Conservation (phyloP, 2,888 invertebrate genomes). For the Eledone cirrhosa region DNA sequence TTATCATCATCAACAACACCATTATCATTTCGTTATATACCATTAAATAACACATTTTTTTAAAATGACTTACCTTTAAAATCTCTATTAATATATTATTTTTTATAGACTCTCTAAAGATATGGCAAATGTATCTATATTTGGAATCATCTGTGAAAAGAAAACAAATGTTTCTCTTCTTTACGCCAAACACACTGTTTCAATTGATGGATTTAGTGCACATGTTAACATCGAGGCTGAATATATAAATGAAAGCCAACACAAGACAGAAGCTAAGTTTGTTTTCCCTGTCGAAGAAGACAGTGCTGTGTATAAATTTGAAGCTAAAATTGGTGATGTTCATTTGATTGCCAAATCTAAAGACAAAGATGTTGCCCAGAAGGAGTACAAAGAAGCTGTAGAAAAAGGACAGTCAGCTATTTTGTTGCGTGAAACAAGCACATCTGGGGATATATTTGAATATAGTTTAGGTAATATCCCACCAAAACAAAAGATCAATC, state of each 20-base stretch:
- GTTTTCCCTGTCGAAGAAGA: slow-evolving; percentile 47
- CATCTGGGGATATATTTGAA: slow-evolving; percentile 38
- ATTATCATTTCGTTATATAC: too few species aligned
- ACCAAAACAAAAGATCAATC: slow-evolving; percentile 31
- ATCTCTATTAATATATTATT: too few species aligned
- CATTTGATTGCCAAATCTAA: slow-evolving; percentile 44
- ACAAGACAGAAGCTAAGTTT: slow-evolving; percentile 42
- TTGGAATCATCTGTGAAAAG: slow-evolving; percentile 1
- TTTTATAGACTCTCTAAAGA: too few species aligned
- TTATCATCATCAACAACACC: too few species aligned
- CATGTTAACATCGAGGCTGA: slow-evolving; percentile 37
- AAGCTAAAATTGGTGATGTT: slow-evolving; percentile 42
- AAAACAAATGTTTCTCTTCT: slow-evolving; percentile 1
- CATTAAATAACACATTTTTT: too few species aligned
- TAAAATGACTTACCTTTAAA: too few species aligned
- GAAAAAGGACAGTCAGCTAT: slow-evolving; percentile 36
- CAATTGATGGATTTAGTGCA: slow-evolving; percentile 37
- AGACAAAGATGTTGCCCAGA: slow-evolving; percentile 41
- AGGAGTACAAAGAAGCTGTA: slow-evolving; percentile 37
- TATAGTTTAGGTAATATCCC: slow-evolving; percentile 40
- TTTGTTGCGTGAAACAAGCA: slow-evolving; percentile 36
- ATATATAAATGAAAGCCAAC: slow-evolving; percentile 38
- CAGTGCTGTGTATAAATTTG: slow-evolving; percentile 45
- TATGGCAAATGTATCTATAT: too few species aligned
- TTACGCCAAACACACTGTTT: slow-evolving; percentile 27